Conservation (phyloP, 2,113 vertebrate genomes). For the Chaenocephalus aceratus region DNA sequence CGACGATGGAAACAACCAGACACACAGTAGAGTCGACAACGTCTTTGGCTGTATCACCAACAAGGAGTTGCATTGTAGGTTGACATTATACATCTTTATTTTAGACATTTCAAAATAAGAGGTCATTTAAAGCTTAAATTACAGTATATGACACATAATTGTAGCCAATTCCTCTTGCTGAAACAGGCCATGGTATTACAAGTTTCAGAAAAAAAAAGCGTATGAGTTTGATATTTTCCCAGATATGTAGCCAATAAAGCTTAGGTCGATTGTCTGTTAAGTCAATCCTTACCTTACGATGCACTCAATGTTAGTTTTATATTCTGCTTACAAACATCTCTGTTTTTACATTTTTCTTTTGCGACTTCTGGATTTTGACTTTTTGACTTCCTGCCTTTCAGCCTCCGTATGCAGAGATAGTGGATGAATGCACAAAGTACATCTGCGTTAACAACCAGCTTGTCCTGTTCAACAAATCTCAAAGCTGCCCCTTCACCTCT, state of each 20-base stretch:
- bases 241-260: neutral
- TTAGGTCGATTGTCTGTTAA: neutral
- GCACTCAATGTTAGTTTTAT: neutral
- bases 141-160: neutral
- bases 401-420: slow-evolving; percentile 83
- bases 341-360: neutral
- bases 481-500: slow-evolving; percentile 89
- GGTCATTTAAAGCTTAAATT: neutral
- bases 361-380: neutral
- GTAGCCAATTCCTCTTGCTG: neutral
- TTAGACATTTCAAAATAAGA: neutral
- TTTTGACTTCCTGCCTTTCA: slow-evolving; percentile 44
- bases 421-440: slow-evolving; percentile 91
- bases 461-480: slow-evolving; percentile 92
- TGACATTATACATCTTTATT: neutral
- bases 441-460: slow-evolving; percentile 93
- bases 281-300: neutral
- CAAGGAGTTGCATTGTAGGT: slow-evolving; percentile 81
- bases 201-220: neutral
- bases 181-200: neutral
- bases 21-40: slow-evolving; percentile 28
- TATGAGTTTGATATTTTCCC: neutral
- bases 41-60: slow-evolving; percentile 44
- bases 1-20: slow-evolving; percentile 23
- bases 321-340: neutral